These are phyloP conservation scores for Eupithecia pulchellata DNA, from an alignment of 2,888 invertebrate species.

Conservation along the genomic window DNA sequence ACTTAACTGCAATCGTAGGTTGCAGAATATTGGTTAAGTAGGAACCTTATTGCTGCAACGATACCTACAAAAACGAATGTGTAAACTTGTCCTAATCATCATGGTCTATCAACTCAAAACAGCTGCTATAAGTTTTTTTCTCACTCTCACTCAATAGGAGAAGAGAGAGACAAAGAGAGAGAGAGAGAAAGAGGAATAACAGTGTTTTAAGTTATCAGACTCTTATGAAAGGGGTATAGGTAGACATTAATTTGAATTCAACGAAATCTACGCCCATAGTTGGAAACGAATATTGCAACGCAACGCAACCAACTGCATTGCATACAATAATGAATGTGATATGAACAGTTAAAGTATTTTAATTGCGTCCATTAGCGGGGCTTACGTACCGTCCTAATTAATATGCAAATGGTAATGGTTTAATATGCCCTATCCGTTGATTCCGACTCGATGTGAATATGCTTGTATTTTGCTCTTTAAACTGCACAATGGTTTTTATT, in stretches of 20 bases:
- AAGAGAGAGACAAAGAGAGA: too few relatives aligned
- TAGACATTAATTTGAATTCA: neutral
- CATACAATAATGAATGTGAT: constrained; percentile 60
- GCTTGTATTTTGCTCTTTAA: constrained; percentile 50
- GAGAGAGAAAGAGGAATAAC: too few relatives aligned
- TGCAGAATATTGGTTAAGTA: too few relatives aligned
- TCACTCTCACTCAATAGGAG: too few relatives aligned
- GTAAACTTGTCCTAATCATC: too few relatives aligned
- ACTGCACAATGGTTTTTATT: neutral
- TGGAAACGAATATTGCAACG: constrained; percentile 1
- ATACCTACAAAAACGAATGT: neutral
- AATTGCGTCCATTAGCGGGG: constrained; percentile 68
- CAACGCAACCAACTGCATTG: constrained; percentile 60
- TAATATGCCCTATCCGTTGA: constrained; percentile 55
- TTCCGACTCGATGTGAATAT: constrained; percentile 42
- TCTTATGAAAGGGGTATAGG: too few relatives aligned
- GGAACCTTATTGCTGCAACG: too few relatives aligned
- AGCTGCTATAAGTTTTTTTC: too few relatives aligned
- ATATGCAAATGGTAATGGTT: constrained; percentile 71
- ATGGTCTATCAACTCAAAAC: too few relatives aligned
- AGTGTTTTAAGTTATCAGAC: too few relatives aligned
- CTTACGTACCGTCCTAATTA: constrained; percentile 69
- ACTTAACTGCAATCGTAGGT: neutral
- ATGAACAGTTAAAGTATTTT: constrained; percentile 64
- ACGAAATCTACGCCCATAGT: neutral